phyloP scores from a whole-genome alignment of 2,888 invertebrate genomes.

The Tolmerus cingulatus region DNA sequence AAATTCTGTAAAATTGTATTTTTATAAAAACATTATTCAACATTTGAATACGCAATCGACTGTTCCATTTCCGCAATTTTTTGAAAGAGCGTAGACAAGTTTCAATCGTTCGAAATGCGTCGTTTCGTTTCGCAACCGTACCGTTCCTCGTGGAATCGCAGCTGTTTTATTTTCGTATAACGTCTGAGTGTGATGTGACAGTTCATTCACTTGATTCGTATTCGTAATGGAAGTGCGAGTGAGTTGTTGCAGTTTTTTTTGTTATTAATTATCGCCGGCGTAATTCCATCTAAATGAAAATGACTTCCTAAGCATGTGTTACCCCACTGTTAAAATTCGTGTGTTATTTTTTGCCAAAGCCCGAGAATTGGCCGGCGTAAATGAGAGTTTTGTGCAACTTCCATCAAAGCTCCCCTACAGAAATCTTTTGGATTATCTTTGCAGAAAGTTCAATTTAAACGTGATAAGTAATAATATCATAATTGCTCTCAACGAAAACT shows the following conservation, averaged over 20 bases:
- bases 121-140: background rate
- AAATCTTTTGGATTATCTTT: constrained; percentile 70
- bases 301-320: constrained; percentile 43
- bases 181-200: background rate
- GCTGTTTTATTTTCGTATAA: background rate
- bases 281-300: background rate
- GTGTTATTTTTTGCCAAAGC: constrained; percentile 91
- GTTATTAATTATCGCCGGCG: background rate
- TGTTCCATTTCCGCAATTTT: background rate
- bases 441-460: constrained; percentile 70
- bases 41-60: too few species aligned
- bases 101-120: background rate
- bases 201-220: background rate
- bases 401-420: constrained; percentile 66
- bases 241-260: background rate
- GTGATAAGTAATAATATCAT: constrained; percentile 76
- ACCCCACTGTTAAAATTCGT: constrained; percentile 66
- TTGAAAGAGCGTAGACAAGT: background rate
- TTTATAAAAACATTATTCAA: background rate
- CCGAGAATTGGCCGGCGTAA: constrained; percentile 78
- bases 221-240: background rate
- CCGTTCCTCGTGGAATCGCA: background rate
- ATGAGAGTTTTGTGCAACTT: constrained; percentile 67
- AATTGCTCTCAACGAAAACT: constrained; percentile 85
- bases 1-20: background rate